These are phyloP conservation scores for Argyresthia goedartella DNA, from an alignment of 2,888 invertebrate genomes.

Conservation along the genomic window DNA sequence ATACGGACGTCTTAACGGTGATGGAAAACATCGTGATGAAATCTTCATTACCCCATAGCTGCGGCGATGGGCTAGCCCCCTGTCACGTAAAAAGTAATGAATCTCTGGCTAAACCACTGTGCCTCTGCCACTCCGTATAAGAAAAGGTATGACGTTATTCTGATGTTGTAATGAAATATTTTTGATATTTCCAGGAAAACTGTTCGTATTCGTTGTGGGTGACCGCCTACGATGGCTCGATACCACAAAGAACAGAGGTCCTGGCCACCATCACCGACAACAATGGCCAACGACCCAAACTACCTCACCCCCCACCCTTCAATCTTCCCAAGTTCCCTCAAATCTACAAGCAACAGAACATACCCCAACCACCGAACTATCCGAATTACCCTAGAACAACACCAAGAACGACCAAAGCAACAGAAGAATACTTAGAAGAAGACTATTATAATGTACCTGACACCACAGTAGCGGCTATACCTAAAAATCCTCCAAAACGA, in stretches of 20 bases:
- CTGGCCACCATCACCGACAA: slow-evolving; percentile 47
- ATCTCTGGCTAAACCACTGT: no score
- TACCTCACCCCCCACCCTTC: slow-evolving; percentile 38
- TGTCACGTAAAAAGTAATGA: no score
- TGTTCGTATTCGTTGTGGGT: slow-evolving; percentile 56
- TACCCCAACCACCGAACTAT: slow-evolving; percentile 20
- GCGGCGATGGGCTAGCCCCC: no score
- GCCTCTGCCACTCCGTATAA: no score
- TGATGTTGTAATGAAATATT: no score
- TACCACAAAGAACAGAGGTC: slow-evolving; percentile 53
- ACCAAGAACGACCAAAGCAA: slow-evolving; percentile 40
- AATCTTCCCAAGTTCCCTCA: slow-evolving; percentile 23
- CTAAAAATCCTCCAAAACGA: slow-evolving; percentile 27
- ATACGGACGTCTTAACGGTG: no score
- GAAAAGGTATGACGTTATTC: no score
- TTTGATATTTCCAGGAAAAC: slow-evolving; percentile 44
- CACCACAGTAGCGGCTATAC: slow-evolving; percentile 29
- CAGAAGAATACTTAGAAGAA: slow-evolving; percentile 27
- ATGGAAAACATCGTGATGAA: no score
- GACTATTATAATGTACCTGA: slow-evolving; percentile 34
- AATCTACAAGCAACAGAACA: background rate
- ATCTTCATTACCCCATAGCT: no score
- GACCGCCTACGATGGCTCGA: slow-evolving; percentile 45
- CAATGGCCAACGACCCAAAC: slow-evolving; percentile 30
- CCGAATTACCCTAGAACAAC: slow-evolving; percentile 28